Evolutionary conservation across 2,888 invertebrate genomes (phyloP), one percentile per base, ranked within the genome.

Genomic region (Sinhomidia bicolor): DNA sequence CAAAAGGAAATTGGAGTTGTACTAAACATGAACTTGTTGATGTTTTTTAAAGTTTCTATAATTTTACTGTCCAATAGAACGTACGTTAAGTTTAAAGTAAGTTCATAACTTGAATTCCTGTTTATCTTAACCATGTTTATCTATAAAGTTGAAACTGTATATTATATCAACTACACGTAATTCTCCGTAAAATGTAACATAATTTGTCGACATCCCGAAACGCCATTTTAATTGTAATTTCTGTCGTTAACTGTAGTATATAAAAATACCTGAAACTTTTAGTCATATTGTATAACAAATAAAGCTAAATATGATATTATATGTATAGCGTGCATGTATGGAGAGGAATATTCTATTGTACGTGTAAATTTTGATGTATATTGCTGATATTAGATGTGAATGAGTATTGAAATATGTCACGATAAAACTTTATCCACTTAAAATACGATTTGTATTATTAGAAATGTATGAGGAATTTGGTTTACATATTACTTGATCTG

Each of bases 401-500:
- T 41, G 71, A 71, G 71, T 71, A 71, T n/a, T 51, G 29, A 23
- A 44, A 23, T 74, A 47, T 4, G 23, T 44, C 14, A 47, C 29
- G 41, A 51, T 26, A 47, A 47, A 51, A n/a, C 51, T 47, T 29
- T 29, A 7, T 26, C 10, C 23, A 76, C 76, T 51, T 76, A 71
- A 71, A 62, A 47, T 79, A 36, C 36, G 7, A 36, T 60, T 79
- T 81, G 81, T 81, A 81, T 60, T 60, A 81, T 60, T 81, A 76
- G 81, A 44, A 81, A 62, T 65, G 29, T 68, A 81, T 65, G 6
- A 26, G 20, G 20, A 62, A 54, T 60, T 68, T 60, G 57, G 36
- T 29, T 80, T 47, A 83, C 32, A 74, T 81, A 60, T 78, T 76
- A 36, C 62, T 68, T 86, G 85, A 86, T 86, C 85, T 86, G 85